Evolutionary conservation across 2,113 vertebrate species (phyloP).

Genomic region (Lamprologus lemairii): DNA sequence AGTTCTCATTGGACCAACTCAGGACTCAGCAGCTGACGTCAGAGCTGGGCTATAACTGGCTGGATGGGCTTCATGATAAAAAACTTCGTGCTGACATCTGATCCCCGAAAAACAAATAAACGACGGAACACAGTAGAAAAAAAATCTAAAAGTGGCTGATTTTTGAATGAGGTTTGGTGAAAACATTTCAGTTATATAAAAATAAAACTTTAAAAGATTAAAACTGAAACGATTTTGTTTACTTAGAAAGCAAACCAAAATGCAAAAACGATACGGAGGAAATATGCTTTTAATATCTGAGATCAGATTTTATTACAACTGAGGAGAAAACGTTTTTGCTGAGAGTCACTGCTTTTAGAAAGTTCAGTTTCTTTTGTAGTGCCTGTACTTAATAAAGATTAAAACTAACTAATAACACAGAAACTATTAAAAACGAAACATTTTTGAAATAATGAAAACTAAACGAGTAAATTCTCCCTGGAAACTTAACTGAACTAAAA

Average conservation of each 20-base stretch:
- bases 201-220: not conserved
- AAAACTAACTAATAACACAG: not conserved
- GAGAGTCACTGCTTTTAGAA: not conserved
- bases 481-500: not conserved
- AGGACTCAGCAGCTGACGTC: constrained; percentile 23
- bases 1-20: constrained; percentile 44
- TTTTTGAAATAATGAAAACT: not conserved
- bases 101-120: not conserved
- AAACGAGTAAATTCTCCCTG: not conserved
- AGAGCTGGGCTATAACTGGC: constrained; percentile 44
- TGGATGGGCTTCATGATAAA: not conserved
- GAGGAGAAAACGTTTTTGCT: not conserved
- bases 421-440: not conserved
- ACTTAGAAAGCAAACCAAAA: not conserved
- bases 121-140: not conserved
- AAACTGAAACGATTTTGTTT: not conserved
- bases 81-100: not conserved
- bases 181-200: not conserved
- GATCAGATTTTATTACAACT: not conserved
- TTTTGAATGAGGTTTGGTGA: not conserved
- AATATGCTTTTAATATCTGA: not conserved
- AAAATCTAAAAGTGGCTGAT: not conserved
- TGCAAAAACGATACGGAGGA: not conserved
- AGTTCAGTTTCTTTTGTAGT: not conserved
- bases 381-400: not conserved